Evolutionary conservation across 2,797 vertebrate genomes (phyloP).

Genomic region (Sebastiscus albofasciatus): DNA sequence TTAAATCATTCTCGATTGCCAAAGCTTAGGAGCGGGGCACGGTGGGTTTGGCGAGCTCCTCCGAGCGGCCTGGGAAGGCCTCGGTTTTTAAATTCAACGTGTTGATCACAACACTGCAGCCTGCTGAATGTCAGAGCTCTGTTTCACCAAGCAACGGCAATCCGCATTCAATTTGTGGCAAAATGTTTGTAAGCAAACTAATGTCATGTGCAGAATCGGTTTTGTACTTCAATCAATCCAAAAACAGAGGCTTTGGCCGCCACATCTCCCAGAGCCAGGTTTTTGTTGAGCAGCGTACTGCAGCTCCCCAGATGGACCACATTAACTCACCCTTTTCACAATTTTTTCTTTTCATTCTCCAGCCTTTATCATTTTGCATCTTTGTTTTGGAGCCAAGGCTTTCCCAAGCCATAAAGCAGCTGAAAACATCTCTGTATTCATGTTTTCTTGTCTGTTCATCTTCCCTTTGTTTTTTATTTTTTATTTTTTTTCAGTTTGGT

Average conservation of each 20-base stretch:
- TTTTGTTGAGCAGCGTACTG: conserved; percentile 61
- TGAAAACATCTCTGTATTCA: conserved; percentile 45
- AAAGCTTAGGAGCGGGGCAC: conserved; percentile 51
- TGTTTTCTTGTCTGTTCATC: conserved; percentile 31
- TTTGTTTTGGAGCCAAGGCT: conserved; percentile 65
- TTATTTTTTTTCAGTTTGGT: conserved; percentile 14
- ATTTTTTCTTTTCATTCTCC: conserved; percentile 60
- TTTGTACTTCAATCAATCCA: conserved; percentile 72
- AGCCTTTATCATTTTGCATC: conserved; percentile 74
- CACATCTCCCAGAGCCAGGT: conserved; percentile 64
- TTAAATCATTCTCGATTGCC: conserved; percentile 70
- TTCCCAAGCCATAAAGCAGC: conserved; percentile 63
- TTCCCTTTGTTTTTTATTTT: conserved; percentile 15
- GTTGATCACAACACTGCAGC: conserved; percentile 24
- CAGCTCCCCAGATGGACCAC: conserved; percentile 67
- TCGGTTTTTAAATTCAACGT: conserved; percentile 26
- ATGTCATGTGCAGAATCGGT: conserved; percentile 57
- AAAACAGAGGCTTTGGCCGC: conserved; percentile 62
- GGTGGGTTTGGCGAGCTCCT: conserved; percentile 60
- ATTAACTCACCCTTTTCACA: conserved; percentile 70
- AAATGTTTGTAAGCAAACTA: conserved; percentile 73
- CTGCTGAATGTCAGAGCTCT: conserved; percentile 52
- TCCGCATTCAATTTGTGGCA: conserved; percentile 64
- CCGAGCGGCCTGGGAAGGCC: conserved; percentile 39
- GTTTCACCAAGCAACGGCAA: conserved; percentile 55